Conservation (phyloP, 2,113 vertebrate species). For the Syngnathus typhle region DNA sequence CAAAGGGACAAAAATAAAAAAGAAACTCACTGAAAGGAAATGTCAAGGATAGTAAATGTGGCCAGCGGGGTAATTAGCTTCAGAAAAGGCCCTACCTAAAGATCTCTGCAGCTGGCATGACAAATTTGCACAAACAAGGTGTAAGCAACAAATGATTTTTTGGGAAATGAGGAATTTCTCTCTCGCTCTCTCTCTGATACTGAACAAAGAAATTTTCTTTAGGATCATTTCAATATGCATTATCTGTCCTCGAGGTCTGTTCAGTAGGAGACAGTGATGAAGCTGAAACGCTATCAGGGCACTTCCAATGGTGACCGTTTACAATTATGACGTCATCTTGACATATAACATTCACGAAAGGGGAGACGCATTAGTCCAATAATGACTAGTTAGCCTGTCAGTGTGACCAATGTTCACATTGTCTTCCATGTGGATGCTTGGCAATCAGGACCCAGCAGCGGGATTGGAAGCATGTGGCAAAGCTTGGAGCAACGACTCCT, state of each 20-base stretch:
- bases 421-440: constrained; percentile 28
- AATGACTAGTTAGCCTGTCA: constrained; percentile 43
- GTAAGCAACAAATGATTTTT: constrained; percentile 60
- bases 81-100: constrained; percentile 39
- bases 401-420: constrained; percentile 50
- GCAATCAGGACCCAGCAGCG: constrained; percentile 24
- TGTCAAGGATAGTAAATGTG: constrained; percentile 66
- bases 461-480: background rate
- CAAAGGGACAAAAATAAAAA: constrained; percentile 21
- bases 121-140: constrained; percentile 62
- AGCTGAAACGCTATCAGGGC: constrained; percentile 43
- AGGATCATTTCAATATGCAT: constrained; percentile 59
- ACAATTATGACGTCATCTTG: constrained; percentile 44
- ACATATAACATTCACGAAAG: constrained; percentile 37
- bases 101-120: constrained; percentile 33
- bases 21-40: constrained; percentile 59
- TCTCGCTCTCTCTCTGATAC: constrained; percentile 36
- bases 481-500: constrained; percentile 12
- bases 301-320: constrained; percentile 31
- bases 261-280: constrained; percentile 55
- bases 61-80: constrained; percentile 65
- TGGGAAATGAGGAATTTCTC: constrained; percentile 63
- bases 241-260: constrained; percentile 50
- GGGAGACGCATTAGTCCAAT: constrained; percentile 37
- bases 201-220: constrained; percentile 52